These are phyloP conservation scores for Melanargia galathea DNA, from an alignment of 2,888 invertebrate species.

Conservation along the genomic window DNA sequence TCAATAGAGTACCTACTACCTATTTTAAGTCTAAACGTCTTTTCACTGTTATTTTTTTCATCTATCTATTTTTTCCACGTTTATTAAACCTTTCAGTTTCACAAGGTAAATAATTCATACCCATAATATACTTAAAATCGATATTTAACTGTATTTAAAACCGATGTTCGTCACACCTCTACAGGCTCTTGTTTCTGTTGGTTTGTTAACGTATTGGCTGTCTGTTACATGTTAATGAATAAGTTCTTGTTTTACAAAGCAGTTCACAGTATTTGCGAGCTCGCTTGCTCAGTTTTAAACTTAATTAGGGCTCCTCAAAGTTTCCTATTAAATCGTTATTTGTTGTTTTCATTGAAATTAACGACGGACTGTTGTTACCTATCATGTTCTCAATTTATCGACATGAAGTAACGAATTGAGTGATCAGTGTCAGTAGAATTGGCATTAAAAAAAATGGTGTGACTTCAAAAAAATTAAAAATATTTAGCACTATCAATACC, in stretches of 20 bases:
- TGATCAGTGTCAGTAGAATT: no score
- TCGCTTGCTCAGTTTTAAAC: constrained; percentile 14
- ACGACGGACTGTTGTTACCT: neutral
- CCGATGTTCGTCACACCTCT: neutral
- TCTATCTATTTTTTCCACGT: neutral
- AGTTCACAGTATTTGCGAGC: constrained; percentile 4
- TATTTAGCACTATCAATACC: no score
- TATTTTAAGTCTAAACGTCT: no score
- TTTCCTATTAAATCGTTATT: constrained; percentile 16
- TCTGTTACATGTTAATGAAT: constrained; percentile 20
- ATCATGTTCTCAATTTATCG: no score
- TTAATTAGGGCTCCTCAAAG: constrained; percentile 13
- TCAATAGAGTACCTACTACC: no score
- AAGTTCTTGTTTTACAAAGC: constrained; percentile 22
- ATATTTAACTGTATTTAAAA: neutral
- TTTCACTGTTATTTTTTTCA: no score
- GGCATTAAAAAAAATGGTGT: no score
- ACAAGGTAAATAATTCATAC: no score
- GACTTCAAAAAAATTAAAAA: no score
- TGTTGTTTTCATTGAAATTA: constrained; percentile 18
- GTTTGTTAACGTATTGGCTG: constrained; percentile 56
- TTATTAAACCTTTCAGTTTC: neutral
- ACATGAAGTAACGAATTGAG: no score
- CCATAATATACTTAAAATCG: neutral
- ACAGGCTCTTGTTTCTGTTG: constrained; percentile 37